A percentile compares a stretch with the other conserved stretches of the same genome.
Conservation (phyloP, 1,140 invertebrate species). For the Dendrolimus punctatus region DNA sequence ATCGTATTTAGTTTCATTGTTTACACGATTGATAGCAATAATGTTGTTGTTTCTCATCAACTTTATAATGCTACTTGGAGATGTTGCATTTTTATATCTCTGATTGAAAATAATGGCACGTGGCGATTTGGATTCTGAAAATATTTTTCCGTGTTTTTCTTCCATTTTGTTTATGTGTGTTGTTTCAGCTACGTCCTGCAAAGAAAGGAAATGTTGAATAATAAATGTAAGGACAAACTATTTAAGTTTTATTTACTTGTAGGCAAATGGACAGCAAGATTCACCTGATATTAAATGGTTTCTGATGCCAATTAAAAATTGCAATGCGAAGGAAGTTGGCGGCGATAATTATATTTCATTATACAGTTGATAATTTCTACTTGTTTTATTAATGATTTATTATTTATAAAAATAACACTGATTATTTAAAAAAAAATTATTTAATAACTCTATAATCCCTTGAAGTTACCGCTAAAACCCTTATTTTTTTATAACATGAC, state of each 20-base stretch:
- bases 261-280: too few species aligned
- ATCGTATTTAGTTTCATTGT: constrained; percentile 28
- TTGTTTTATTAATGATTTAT: too few species aligned
- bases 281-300: constrained; percentile 3
- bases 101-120: constrained; percentile 54
- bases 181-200: constrained; percentile 59
- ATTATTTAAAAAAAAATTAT: too few species aligned
- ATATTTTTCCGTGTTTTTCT: constrained; percentile 46
- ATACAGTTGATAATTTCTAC: too few species aligned
- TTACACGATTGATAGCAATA: constrained; percentile 31
- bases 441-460: too few species aligned
- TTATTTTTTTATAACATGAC: too few species aligned
- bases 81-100: constrained; percentile 55
- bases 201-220: constrained; percentile 6
- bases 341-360: not conserved
- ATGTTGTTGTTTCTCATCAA: constrained; percentile 61
- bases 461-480: too few species aligned
- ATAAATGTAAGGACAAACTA: not conserved
- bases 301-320: too few species aligned
- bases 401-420: too few species aligned
- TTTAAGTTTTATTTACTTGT: too few species aligned
- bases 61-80: constrained; percentile 47
- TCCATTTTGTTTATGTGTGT: constrained; percentile 58
- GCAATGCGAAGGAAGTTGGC: too few species aligned
- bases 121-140: constrained; percentile 53